phyloP scores from a whole-genome alignment of 2,888 invertebrate genomes.

The Yponomeuta sedellus region DNA sequence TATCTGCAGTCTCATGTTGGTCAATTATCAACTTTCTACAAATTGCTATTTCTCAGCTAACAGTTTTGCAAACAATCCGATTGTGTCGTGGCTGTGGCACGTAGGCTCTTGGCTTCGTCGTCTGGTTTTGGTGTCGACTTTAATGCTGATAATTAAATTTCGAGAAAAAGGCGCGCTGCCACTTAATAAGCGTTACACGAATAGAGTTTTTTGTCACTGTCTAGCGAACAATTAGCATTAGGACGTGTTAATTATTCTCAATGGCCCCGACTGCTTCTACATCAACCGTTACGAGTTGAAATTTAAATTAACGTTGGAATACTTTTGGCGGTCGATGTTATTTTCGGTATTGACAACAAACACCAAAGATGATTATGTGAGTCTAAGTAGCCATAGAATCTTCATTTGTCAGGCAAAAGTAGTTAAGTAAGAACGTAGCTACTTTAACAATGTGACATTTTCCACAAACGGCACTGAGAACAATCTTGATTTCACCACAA shows the following conservation, averaged over 20 bases:
- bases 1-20: constrained; percentile 26
- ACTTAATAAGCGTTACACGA: constrained; percentile 69
- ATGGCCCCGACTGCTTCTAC: constrained; percentile 25
- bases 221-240: constrained; percentile 60
- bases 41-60: constrained; percentile 44
- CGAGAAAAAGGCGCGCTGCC: constrained; percentile 54
- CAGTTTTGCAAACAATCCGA: constrained; percentile 54
- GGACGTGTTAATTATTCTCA: constrained; percentile 65
- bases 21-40: constrained; percentile 60
- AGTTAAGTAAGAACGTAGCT: too few relatives aligned
- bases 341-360: neutral
- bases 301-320: constrained; percentile 21
- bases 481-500: constrained; percentile 62
- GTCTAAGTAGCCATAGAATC: too few relatives aligned
- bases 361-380: neutral
- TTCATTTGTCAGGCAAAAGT: too few relatives aligned
- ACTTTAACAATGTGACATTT: too few relatives aligned
- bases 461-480: too few relatives aligned
- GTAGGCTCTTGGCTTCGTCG: constrained; percentile 39
- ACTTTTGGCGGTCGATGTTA: constrained; percentile 13
- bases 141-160: constrained; percentile 72
- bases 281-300: constrained; percentile 18
- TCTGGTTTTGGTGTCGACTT: constrained; percentile 55
- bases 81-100: constrained; percentile 26
- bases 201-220: constrained; percentile 52